phyloP scores from a whole-genome alignment of 2,888 invertebrate genomes.

The Toxonevra muliebris region DNA sequence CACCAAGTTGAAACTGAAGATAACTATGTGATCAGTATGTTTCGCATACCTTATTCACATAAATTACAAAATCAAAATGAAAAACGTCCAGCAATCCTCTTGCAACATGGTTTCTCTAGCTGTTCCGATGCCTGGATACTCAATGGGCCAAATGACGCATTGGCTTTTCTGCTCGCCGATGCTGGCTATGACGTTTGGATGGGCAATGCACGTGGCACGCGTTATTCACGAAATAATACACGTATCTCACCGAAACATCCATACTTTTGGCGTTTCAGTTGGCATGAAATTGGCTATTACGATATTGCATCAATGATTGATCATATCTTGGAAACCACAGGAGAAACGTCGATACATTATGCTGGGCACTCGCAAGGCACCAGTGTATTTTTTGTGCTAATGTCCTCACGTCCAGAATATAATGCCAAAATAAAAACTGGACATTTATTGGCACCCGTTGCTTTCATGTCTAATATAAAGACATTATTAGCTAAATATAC shows the following conservation, averaged over 20 bases:
- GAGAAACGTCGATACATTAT: conserved; percentile 39
- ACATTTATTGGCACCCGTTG: conserved; percentile 44
- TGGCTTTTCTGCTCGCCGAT: conserved; percentile 44
- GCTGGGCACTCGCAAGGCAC: conserved; percentile 49
- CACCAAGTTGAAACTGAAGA: conserved; percentile 9
- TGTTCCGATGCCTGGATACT: conserved; percentile 43
- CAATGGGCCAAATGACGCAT: conserved; percentile 39
- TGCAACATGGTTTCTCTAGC: conserved; percentile 31
- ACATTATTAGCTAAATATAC: conserved; percentile 55
- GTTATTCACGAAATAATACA: conserved; percentile 44
- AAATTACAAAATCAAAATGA: conserved; percentile 7
- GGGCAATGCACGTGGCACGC: conserved; percentile 46
- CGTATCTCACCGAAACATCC: conserved; percentile 48
- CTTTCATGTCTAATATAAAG: conserved; percentile 63
- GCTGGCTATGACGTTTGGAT: conserved; percentile 50
- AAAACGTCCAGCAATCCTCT: conserved; percentile 2
- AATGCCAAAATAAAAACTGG: conserved; percentile 44
- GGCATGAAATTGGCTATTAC: conserved; percentile 85
- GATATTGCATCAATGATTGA: conserved; percentile 55
- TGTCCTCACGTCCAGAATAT: conserved; percentile 42
- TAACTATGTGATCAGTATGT: conserved; percentile 3
- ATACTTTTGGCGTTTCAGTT: conserved; percentile 67
- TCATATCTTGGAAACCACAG: conserved; percentile 37
- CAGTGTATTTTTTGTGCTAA: conserved; percentile 41
- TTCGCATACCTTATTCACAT: conserved; percentile 23